phyloP scores from a whole-genome alignment of 2,797 vertebrate genomes.

The Diglossa cyanea region DNA sequence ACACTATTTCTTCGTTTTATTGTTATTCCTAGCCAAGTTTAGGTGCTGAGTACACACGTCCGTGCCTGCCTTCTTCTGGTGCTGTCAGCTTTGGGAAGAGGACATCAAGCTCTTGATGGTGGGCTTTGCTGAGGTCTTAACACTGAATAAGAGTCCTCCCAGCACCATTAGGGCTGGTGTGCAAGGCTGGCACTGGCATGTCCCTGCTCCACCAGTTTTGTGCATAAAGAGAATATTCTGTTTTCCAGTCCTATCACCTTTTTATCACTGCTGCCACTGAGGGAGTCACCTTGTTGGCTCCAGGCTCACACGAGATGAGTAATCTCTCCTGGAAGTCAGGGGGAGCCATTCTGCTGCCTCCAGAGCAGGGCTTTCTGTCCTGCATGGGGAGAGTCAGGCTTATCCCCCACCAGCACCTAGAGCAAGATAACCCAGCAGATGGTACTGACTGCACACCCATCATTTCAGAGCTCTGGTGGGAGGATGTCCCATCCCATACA shows the following conservation, averaged over 20 bases:
- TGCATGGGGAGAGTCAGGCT: background rate
- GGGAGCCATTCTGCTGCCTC: background rate
- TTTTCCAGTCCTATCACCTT: background rate
- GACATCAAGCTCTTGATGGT: background rate
- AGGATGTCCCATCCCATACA: background rate
- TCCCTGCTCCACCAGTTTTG: background rate
- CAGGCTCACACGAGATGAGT: background rate
- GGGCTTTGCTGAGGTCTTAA: background rate
- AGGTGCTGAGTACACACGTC: background rate
- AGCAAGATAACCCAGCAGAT: background rate
- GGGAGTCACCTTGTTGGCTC: background rate
- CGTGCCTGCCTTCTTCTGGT: background rate
- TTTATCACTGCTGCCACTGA: background rate
- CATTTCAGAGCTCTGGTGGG: background rate
- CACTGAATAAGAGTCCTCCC: background rate
- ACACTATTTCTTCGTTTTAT: background rate
- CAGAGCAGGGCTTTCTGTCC: background rate
- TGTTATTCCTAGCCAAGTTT: background rate
- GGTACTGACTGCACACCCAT: background rate
- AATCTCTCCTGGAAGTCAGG: background rate
- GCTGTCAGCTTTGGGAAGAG: background rate
- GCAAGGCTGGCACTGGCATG: background rate
- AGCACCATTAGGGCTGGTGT: background rate
- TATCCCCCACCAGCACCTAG: background rate
- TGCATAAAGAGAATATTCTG: background rate